Evolutionary conservation across 30 jellyfish, hydroid and myxozoan species (phyloP).

Genomic region (Chironex yamaguchii): DNA sequence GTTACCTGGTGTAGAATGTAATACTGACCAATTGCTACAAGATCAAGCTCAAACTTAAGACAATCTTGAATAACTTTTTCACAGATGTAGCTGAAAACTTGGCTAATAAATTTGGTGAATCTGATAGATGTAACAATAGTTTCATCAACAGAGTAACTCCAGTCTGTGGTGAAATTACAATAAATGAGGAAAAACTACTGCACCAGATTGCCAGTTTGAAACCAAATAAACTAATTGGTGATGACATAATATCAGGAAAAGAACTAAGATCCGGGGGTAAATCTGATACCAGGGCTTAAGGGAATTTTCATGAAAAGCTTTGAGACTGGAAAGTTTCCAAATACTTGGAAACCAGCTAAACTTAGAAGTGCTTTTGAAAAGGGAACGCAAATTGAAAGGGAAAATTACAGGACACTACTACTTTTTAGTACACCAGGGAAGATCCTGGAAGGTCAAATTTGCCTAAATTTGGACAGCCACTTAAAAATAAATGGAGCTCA

Average conservation of each 20-base stretch:
- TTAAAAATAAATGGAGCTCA: slow-evolving; percentile 32
- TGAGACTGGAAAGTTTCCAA: slow-evolving; percentile 40
- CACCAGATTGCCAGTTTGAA: slow-evolving; percentile 27
- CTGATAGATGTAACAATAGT: too few species aligned
- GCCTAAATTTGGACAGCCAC: slow-evolving; percentile 37
- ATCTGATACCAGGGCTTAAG: slow-evolving; percentile 35
- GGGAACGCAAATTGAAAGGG: too few species aligned
- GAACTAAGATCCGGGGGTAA: slow-evolving; percentile 42
- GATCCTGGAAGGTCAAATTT: slow-evolving; percentile 38
- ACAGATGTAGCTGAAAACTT: too few species aligned
- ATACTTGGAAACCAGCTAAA: slow-evolving; percentile 23
- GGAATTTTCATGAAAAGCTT: slow-evolving; percentile 22
- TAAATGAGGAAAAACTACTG: slow-evolving; percentile 34
- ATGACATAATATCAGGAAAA: slow-evolving; percentile 43
- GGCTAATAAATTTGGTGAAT: too few species aligned
- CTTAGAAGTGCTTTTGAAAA: slow-evolving; percentile 34
- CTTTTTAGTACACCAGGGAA: slow-evolving; percentile 18
- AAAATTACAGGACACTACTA: too few species aligned
- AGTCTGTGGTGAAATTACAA: slow-evolving; percentile 30
- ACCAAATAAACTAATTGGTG: slow-evolving; percentile 24
- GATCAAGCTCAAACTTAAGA: too few species aligned
- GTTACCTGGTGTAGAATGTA: too few species aligned
- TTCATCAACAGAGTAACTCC: slow-evolving; percentile 42
- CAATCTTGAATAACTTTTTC: too few species aligned
- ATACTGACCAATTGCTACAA: too few species aligned